phyloP scores from a whole-genome alignment of 2,888 invertebrate species.

The Agrilus cyanescens region DNA sequence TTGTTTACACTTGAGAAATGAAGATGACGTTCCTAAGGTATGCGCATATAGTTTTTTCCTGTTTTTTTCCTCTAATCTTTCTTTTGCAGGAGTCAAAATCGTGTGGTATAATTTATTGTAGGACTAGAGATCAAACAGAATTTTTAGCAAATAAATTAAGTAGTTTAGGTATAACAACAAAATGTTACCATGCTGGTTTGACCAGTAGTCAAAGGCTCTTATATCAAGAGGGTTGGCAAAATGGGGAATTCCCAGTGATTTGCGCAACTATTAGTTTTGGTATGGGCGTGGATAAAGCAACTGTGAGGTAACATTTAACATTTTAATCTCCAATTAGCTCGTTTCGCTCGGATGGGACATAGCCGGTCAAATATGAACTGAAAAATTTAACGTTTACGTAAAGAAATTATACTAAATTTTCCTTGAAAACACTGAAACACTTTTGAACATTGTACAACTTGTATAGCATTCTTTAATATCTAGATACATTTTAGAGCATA shows the following conservation, averaged over 20 bases:
- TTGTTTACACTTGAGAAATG: constrained; percentile 49
- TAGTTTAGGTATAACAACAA: constrained; percentile 59
- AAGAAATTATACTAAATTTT: too few relatives aligned
- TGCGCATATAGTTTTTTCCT: not conserved
- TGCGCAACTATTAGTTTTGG: constrained; percentile 97
- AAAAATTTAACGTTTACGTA: too few relatives aligned
- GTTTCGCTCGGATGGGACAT: too few relatives aligned
- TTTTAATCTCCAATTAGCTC: not conserved
- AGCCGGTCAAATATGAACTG: too few relatives aligned
- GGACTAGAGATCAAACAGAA: constrained; percentile 85
- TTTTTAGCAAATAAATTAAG: constrained; percentile 66
- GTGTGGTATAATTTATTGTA: constrained; percentile 90
- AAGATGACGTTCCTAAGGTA: constrained; percentile 28
- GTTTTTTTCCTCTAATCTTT: not conserved
- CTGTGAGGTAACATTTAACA: constrained; percentile 53
- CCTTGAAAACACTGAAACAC: not conserved
- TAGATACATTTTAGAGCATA: too few relatives aligned
- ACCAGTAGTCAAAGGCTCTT: constrained; percentile 59
- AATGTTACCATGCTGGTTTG: constrained; percentile 85
- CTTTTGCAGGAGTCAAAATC: constrained; percentile 35
- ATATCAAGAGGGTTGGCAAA: constrained; percentile 88
- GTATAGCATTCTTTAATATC: too few relatives aligned
- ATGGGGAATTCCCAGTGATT: constrained; percentile 78
- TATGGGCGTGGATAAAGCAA: constrained; percentile 97
- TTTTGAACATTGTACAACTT: too few relatives aligned